Evolutionary conservation across 1,140 invertebrate species (phyloP), one percentile per base, ranked within the genome.

Genomic region (Mizuhopecten yessoensis): DNA sequence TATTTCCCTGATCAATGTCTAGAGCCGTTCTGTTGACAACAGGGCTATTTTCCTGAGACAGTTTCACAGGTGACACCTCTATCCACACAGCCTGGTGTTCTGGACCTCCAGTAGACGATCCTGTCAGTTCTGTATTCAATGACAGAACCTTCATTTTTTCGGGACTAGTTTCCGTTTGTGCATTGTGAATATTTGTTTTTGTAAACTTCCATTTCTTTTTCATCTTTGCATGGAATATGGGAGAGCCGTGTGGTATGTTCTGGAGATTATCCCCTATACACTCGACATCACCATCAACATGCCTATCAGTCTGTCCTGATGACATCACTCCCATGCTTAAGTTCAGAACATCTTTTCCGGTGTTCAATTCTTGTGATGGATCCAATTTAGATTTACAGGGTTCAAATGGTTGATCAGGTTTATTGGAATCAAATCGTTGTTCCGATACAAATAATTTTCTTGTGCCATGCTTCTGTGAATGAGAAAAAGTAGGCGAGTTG

Each of bases 251-350:
- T 1, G 45, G 42, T 33, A 17, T 34, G 2, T 86, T 23, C 15
- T 87, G 36, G 49, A 34, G 34, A 87, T 10, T 36, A 29, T 29
- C 57, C n/a, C 29, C 29, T 1, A 29, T 75, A 75, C 57, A 34
- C 17, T 89, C 29, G 2, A 57, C 91, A 89, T 87, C 86, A 86
- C 91, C 87, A 57, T 90, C 91, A 88, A 88, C 90, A 34, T 88
- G 45, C n/a, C n/a, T n/a, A n/a, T n/a, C 23, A 45, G 33, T 11
- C 7, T 15, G 45, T 57, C n/a, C n/a, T 57, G 45, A 11, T 39
- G 5, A 39, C 36, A 7, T 39, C 5, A 39, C 36, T 39, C 5
- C 36, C 36, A n/a, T n/a, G n/a, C n/a, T n/a, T n/a, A n/a, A n/a
- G n/a, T n/a, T n/a, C n/a, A n/a, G 36, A 13, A 39, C 13, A 39